Evolutionary conservation across 2,888 invertebrate genomes (phyloP), one percentile per base, ranked within the genome.

Genomic region (Bellardia bayeri): DNA sequence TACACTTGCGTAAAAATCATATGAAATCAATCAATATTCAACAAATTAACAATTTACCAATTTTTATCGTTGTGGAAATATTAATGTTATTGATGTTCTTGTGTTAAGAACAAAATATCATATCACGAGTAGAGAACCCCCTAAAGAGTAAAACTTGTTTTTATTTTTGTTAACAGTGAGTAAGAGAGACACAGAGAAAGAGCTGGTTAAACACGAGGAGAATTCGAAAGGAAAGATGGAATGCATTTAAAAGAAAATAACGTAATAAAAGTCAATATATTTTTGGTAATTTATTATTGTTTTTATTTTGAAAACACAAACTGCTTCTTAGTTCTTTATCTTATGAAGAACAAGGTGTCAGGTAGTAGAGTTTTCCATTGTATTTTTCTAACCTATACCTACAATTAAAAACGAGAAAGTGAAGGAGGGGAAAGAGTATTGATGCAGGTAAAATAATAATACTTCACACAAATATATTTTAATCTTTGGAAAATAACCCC

Each of bases 401-500:
- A 49, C 14, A 49, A 51, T 11, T 4, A 69, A 0, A 49, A 30
- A 13, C 4, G 9, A 69, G n/a, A 69, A 49, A 51, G 69, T n/a
- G 51, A 75, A 37, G 64, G 14, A 64, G 11, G n/a, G 54, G 16
- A 13, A 71, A 11, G 45, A 23, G 11, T 33, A 49, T 30, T 30
- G 30, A 33, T n/a, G 14, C 69, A 69, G 69, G 69, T 51, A 69
- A 69, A 8, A 8, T 54, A n/a, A 8, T 16, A 16, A 16, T 13
- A 66, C 23, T 66, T 66, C 4, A 66, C 23, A 23, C 16, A 33
- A 61, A 72, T 58, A 30, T 58, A 16, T 30, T 30, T 58, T 58
- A 58, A 33, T 63, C 61, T 63, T 37, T 33, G n/a, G 33, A 61
- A 75, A 75, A 37, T 61, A 63, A 75, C 74, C 61, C 63, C 49